Base-by-base conservation (phyloP, 2,113 vertebrate genomes). In the Brachionichthys hirsutus region DNA sequence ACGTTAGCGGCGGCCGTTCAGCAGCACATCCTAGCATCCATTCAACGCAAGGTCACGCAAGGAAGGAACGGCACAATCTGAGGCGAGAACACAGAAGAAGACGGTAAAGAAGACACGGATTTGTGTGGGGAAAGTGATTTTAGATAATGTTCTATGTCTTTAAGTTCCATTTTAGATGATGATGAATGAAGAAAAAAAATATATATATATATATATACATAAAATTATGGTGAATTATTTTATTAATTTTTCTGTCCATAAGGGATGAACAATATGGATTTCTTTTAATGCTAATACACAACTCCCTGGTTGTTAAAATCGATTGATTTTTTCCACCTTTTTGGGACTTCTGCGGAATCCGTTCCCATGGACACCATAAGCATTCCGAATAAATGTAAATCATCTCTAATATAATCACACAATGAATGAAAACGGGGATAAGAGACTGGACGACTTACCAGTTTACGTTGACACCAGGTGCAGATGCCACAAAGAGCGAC, bases 401-500 rank as follows among this genome's bases (percentile, higher is more conserved):
- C 8, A 30, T 30, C 24, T 30, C 4, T 8, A 30, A 4, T 30
- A 30, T 30, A 30, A 2, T 30, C 24, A 4, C 24, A 45, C 42
- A 9, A 43, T 41, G 4, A 4, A 9, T 16, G 54, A 15, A 69
- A 64, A 54, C 34, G 35, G 49, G 59, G 57, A 22, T 47, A 58
- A 51, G 49, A 44, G 45, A 15, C 16, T 7, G 38, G 12, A 15
- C 16, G 22, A 89, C 97, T 96, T 82, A 99, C 97, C 95, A 99
- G 88, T 91, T 94, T 98, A 80, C 94, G 95, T 75, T 99, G 97
- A 92, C 97, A 98, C 97, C 97, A 99, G 86, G 95, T 94, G 89
- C 97, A 99, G 91, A 99, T 90, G 71, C 96, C 96, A 67, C 97
- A 99, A 68, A 99, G 92, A 64, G 95, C 92, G 69, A 98, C 92